A percentile compares a stretch with the other conserved stretches of the same genome.
phyloP scores from a whole-genome alignment of 2,797 vertebrate genomes.

The Semaprochilodus insignis region DNA sequence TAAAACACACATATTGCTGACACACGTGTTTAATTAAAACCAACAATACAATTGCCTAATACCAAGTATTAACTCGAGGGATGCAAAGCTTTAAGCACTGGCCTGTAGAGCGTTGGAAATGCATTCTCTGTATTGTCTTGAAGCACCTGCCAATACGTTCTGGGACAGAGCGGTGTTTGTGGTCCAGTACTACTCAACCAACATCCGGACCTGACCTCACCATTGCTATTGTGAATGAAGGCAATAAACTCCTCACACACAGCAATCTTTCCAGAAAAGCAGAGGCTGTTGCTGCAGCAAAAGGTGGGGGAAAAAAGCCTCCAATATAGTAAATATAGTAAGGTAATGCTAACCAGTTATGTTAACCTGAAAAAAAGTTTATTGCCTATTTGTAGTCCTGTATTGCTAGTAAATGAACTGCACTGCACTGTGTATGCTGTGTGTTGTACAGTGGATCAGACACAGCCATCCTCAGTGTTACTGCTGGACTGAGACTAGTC shows the following conservation, averaged over 20 bases:
- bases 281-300: not conserved
- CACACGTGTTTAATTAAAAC: not conserved
- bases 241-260: not conserved
- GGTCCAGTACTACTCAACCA: not conserved
- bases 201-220: not conserved
- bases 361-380: too few species aligned
- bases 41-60: not conserved
- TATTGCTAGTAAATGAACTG: too few species aligned
- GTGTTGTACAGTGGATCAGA: too few species aligned
- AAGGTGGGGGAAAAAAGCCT: too few species aligned
- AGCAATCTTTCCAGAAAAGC: not conserved
- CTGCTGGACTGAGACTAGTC: too few species aligned
- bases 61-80: not conserved
- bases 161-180: not conserved
- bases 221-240: not conserved
- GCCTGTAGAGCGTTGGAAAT: too few species aligned
- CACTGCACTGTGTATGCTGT: too few species aligned
- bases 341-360: too few species aligned
- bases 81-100: not conserved
- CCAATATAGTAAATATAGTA: too few species aligned
- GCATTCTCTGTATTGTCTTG: not conserved
- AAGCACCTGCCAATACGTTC: not conserved
- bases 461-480: too few species aligned
- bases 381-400: too few species aligned
- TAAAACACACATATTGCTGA: not conserved